Percentiles rank a stretch among this genome's conserved stretches.
Conservation (phyloP, 2,113 vertebrate species). For the Phoxinus phoxinus region DNA sequence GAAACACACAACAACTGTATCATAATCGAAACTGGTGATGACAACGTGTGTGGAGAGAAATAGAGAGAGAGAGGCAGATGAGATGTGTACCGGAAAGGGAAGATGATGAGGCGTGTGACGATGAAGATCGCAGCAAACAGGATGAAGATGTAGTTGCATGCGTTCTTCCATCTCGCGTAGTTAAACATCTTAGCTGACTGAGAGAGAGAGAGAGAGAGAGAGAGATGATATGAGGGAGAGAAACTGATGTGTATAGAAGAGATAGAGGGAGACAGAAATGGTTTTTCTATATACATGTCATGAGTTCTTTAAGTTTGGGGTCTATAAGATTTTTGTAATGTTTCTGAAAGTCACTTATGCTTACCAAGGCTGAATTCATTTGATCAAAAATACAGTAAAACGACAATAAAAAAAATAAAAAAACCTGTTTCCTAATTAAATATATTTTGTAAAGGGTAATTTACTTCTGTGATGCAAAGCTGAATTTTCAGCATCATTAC, state of each 20-base stretch:
- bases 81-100: conserved; percentile 88
- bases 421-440: background rate
- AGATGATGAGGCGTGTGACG: conserved; percentile 87
- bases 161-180: conserved; percentile 93
- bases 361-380: background rate
- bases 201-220: conserved; percentile 31
- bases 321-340: no score
- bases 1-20: background rate
- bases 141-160: conserved; percentile 94
- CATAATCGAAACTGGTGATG: background rate
- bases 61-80: conserved; percentile 2
- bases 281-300: background rate
- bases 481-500: background rate
- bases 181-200: conserved; percentile 98
- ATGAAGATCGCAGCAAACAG: conserved; percentile 90
- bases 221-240: conserved; percentile 19
- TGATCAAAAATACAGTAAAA: background rate
- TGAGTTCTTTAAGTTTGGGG: no score
- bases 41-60: background rate
- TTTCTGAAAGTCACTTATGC: no score
- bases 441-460: background rate
- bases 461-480: background rate
- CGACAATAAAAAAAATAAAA: background rate
- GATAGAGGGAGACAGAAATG: background rate
- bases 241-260: background rate